Base-by-base conservation (phyloP, 2,888 invertebrate genomes). In the Bellardia pandia region DNA sequence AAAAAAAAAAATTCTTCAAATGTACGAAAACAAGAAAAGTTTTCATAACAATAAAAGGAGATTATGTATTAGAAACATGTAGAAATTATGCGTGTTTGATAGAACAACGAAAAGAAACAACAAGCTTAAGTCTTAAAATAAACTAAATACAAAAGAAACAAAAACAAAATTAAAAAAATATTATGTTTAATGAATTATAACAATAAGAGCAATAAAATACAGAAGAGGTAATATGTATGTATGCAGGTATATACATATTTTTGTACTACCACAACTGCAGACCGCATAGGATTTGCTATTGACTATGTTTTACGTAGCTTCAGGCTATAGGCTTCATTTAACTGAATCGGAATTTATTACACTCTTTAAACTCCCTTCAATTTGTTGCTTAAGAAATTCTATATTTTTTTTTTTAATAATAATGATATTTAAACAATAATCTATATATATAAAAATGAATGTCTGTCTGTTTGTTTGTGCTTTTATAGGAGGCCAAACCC, bases 111-210 rank as follows among this genome's bases (percentile, higher is more conserved):
- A 48, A 75, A n/a, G 66, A 56, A 74, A 68, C 45, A 48, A 48
- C 45, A 48, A 48, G 42, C 14, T 48, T 6, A 58, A 45, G 72
- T 62, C 40, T n/a, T 53, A 72, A 62, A 72, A 77, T 72, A 68
- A 72, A 69, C 62, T 75, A 40, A 72, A 72, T 58, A 72, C 58
- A 60, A 33, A 71, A 72, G 48, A 16, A 64, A 37, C 37, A 40
- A 40, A n/a, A 64, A 64, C 16, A 64, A 58, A 13, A 45, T 51
- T 33, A 64, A 53, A 51, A 64, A 45, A 14, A 66, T 53, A 23
- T 76, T 68, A 40, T 64, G 14, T 64, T 85, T 76, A 76, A 80
- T 80, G 76, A 37, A 60, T 68, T 79, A 78, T 78, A 60, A 78
- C 74, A 60, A 84, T 51, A 56, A 33, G 37, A 23, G 56, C 40